Conservation (phyloP, 2,797 vertebrate genomes). For the Cygnus olor region DNA sequence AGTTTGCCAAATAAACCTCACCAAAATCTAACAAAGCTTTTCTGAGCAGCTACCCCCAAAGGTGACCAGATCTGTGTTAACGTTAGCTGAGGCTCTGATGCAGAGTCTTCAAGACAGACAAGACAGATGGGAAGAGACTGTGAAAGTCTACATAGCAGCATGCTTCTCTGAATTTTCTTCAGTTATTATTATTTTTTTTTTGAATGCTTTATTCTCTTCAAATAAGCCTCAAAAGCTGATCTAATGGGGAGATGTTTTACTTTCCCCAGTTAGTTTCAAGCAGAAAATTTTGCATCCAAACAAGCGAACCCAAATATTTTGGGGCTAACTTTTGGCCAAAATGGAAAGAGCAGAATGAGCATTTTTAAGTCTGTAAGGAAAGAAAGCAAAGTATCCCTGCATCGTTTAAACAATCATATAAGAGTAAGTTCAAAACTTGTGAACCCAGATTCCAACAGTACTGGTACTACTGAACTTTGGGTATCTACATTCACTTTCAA, state of each 20-base stretch:
- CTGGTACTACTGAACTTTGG: slow-evolving; percentile 39
- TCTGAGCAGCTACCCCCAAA: neutral
- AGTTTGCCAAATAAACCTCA: neutral
- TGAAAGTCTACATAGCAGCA: neutral
- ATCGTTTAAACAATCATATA: neutral
- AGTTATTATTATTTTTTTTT: neutral
- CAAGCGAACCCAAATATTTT: neutral
- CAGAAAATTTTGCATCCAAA: neutral
- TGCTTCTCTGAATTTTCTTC: neutral
- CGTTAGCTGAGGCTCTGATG: neutral
- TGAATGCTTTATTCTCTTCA: neutral
- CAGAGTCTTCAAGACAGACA: neutral
- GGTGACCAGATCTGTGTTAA: neutral
- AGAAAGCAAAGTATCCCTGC: neutral
- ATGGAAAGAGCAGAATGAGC: neutral
- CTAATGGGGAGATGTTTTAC: neutral
- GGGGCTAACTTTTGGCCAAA: neutral
- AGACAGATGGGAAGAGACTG: neutral
- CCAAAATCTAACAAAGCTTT: neutral
- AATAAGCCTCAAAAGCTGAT: neutral
- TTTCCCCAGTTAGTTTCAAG: neutral
- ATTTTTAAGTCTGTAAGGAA: neutral
- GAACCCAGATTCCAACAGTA: slow-evolving; percentile 27
- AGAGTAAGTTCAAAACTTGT: neutral
- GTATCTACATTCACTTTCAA: neutral